A percentile compares a stretch with the other conserved stretches of the same genome.
These are phyloP conservation scores for Malachius bipustulatus DNA, from an alignment of 2,888 invertebrate species.

Conservation along the genomic window DNA sequence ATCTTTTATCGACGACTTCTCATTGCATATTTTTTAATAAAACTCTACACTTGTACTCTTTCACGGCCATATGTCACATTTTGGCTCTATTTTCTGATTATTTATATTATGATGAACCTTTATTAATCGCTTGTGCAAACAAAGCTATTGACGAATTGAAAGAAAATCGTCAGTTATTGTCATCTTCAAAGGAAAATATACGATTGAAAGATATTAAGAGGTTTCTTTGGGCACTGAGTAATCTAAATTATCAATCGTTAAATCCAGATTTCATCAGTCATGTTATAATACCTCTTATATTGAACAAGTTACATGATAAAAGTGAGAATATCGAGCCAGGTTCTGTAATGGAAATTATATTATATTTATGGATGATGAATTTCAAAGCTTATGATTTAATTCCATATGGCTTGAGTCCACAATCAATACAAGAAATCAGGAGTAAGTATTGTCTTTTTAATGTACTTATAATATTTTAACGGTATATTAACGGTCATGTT, in stretches of 20 bases:
- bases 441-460: too few species aligned
- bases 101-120: slow-evolving; percentile 29
- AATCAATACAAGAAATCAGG: slow-evolving; percentile 13
- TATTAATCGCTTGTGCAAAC: slow-evolving; percentile 27
- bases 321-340: slow-evolving; percentile 26
- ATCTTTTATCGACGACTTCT: slow-evolving; percentile 31
- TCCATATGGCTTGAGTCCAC: slow-evolving; percentile 22
- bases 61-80: slow-evolving; percentile 34
- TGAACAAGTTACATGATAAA: slow-evolving; percentile 21
- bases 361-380: slow-evolving; percentile 37
- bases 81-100: slow-evolving; percentile 36
- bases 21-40: slow-evolving; percentile 32
- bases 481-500: too few species aligned
- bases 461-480: too few species aligned
- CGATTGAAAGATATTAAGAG: slow-evolving; percentile 38
- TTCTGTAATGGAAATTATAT: slow-evolving; percentile 29
- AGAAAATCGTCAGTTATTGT: slow-evolving; percentile 16
- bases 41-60: slow-evolving; percentile 29
- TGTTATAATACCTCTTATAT: slow-evolving; percentile 28
- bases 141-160: slow-evolving; percentile 27
- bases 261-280: slow-evolving; percentile 23
- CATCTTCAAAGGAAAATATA: slow-evolving; percentile 21
- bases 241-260: slow-evolving; percentile 27
- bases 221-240: slow-evolving; percentile 36
- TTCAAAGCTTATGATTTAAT: slow-evolving; percentile 29